Evolutionary conservation across 2,113 vertebrate genomes (phyloP), one percentile per base, ranked within the genome.

Genomic region (Anguilla rostrata): DNA sequence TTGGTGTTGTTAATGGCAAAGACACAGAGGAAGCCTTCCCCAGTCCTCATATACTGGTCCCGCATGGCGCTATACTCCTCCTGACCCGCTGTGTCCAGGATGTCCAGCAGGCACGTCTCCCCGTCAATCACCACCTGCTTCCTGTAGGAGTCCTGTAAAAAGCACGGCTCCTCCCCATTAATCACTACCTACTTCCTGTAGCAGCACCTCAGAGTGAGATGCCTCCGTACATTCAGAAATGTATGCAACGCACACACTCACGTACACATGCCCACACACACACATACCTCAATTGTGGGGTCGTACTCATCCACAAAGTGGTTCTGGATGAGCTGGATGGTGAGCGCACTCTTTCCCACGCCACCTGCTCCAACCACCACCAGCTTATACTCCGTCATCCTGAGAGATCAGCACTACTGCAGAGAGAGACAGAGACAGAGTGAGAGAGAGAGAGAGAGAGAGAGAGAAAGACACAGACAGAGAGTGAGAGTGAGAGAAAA

Each of bases 21-120:
- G 88, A 99, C 98, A 0, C 98, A 99, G 18, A 99, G 96, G 90
- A 99, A 99, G 34, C 98, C 98, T 90, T 99, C 98, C 34, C 98
- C 98, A 0, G 98, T 99, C 87, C 98, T 96, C 98, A 99, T 99
- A 93, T 99, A 99, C 95, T 99, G 98, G 92, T 99, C 98, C 90
- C 98, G 94, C 98, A 99, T 99, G 91, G 98, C 98, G n/a, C 98
- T 99, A 95, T 99, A 99, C 92, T 99, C 98, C 91, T 99, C 98
- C 89, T 99, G 98, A 90, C 98, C 98, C 1, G 98, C 98, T 0
- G 98, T 99, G 92, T 99, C 98, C 95, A 99, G 91, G 90, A 99
- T 99, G 92, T 99, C 98, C 92, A 99, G 92, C 90, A 99, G 94
- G 91, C 98, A 99, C 0, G 98, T 99, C 94, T 99, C 98, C 46